A percentile compares a stretch with the other conserved stretches of the same genome.
phyloP scores from a whole-genome alignment of 1,140 invertebrate species.

The Caenorhabditis inopinata region DNA sequence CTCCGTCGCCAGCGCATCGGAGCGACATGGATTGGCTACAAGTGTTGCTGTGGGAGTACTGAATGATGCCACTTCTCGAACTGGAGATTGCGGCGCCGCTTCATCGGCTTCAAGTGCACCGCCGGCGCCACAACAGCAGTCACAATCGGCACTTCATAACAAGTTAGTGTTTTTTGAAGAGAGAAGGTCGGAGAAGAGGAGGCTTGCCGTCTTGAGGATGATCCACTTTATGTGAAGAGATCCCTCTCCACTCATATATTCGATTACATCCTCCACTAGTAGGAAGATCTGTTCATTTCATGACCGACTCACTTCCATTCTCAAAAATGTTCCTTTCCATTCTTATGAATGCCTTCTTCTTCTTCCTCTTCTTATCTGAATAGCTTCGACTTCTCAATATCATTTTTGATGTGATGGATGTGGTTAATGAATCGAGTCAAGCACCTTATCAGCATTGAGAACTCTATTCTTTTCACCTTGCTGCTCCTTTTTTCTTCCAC shows the following conservation, averaged over 20 bases:
- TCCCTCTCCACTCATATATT: conserved; percentile 30
- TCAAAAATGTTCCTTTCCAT: background rate
- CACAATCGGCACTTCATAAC: conserved; percentile 33
- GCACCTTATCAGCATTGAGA: no score
- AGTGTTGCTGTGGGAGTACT: background rate
- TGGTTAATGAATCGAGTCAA: no score
- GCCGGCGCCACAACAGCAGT: conserved; percentile 28
- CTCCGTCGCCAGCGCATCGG: conserved; percentile 11
- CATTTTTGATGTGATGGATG: no score
- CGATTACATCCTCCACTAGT: conserved; percentile 28
- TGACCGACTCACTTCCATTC: background rate
- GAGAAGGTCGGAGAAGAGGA: conserved; percentile 24
- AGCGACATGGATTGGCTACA: conserved; percentile 23
- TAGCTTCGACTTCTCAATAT: no score
- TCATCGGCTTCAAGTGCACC: conserved; percentile 30
- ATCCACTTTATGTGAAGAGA: conserved; percentile 34
- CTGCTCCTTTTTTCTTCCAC: no score
- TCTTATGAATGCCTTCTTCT: background rate
- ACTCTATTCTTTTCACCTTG: no score
- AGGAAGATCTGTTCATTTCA: conserved; percentile 29
- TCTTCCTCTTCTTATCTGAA: no score
- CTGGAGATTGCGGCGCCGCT: conserved; percentile 22
- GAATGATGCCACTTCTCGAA: conserved; percentile 28
- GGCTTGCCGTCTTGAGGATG: conserved; percentile 25
- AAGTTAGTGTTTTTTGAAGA: conserved; percentile 33